Percentiles rank a stretch among this genome's conserved stretches.
These are phyloP conservation scores for Ailuropoda melanoleuca DNA, from an alignment of 2,113 vertebrate genomes.

Conservation along the genomic window DNA sequence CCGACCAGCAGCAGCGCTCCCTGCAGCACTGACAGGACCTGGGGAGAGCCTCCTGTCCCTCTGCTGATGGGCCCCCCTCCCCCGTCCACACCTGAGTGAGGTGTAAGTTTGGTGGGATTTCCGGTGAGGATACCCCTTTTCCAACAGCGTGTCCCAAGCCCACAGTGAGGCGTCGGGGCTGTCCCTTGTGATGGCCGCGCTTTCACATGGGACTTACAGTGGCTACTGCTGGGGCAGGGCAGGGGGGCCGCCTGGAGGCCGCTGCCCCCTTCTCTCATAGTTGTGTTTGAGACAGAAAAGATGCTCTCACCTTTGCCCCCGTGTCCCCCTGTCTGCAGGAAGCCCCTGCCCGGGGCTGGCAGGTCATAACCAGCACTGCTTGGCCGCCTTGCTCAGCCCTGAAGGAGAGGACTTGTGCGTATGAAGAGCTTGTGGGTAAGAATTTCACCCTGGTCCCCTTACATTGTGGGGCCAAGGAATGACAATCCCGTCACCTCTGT, in stretches of 20 bases:
- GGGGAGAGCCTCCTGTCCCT: rapidly evolving
- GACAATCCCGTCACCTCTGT: not conserved
- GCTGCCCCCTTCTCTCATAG: not conserved
- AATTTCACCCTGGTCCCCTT: not conserved
- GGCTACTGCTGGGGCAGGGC: rapidly evolving
- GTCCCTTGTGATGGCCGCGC: rapidly evolving
- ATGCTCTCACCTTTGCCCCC: rapidly evolving
- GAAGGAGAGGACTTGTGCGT: not conserved
- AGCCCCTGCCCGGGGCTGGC: not conserved
- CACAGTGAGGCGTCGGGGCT: rapidly evolving
- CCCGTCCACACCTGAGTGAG: rapidly evolving
- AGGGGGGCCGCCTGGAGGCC: rapidly evolving
- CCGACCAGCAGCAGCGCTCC: rapidly evolving
- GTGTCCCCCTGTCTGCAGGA: no score
- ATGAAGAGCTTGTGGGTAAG: not conserved
- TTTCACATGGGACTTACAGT: not conserved
- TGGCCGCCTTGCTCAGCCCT: not conserved
- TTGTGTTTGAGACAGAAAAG: not conserved
- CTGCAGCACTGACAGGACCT: not conserved
- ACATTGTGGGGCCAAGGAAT: rapidly evolving
- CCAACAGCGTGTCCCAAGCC: not conserved
- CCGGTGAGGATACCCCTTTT: not conserved
- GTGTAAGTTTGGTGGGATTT: not conserved
- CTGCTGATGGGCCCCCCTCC: rapidly evolving
- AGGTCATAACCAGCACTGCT: not conserved